Evolutionary conservation across 2,888 invertebrate genomes (phyloP).

Genomic region (Caenorhabditis afra): DNA sequence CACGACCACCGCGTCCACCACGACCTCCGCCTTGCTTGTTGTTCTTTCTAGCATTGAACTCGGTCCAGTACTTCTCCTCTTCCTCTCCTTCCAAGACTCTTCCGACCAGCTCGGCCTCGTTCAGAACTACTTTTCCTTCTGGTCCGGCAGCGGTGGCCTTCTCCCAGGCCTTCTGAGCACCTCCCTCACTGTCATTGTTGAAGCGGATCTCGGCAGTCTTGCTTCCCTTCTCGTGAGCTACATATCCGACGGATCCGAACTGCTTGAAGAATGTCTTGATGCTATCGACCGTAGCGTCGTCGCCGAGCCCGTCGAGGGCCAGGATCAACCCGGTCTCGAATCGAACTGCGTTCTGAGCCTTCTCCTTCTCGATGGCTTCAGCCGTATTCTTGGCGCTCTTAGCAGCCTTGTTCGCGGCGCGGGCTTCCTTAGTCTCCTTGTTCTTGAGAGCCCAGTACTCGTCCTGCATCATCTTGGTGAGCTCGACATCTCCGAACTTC

Average conservation of each 20-base stretch:
- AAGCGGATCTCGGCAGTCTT: conserved; percentile 68
- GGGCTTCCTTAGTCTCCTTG: conserved; percentile 69
- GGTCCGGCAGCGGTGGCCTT: conserved; percentile 69
- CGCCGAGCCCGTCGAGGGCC: conserved; percentile 69
- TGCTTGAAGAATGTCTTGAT: conserved; percentile 87
- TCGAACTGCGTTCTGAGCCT: conserved; percentile 60
- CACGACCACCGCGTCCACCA: conserved; percentile 63
- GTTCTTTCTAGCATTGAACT: conserved; percentile 71
- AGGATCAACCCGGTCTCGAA: conserved; percentile 77
- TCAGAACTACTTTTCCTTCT: conserved; percentile 74
- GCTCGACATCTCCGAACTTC: conserved; percentile 84
- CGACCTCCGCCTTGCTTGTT: conserved; percentile 54
- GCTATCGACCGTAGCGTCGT: conserved; percentile 80
- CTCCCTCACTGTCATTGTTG: conserved; percentile 68
- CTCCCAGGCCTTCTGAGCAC: conserved; percentile 74
- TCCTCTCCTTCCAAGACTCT: conserved; percentile 76
- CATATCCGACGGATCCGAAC: conserved; percentile 83
- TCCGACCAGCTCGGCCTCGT: conserved; percentile 65
- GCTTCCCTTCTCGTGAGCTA: conserved; percentile 63
- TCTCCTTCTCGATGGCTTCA: conserved; percentile 62
- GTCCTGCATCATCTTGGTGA: conserved; percentile 78
- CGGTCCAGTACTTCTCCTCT: conserved; percentile 78
- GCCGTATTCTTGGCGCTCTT: conserved; percentile 67
- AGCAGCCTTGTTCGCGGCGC: conserved; percentile 67
- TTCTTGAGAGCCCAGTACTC: conserved; percentile 77